Evolutionary conservation across 2,113 vertebrate species (phyloP).

Genomic region (Psilopogon haemacephalus): DNA sequence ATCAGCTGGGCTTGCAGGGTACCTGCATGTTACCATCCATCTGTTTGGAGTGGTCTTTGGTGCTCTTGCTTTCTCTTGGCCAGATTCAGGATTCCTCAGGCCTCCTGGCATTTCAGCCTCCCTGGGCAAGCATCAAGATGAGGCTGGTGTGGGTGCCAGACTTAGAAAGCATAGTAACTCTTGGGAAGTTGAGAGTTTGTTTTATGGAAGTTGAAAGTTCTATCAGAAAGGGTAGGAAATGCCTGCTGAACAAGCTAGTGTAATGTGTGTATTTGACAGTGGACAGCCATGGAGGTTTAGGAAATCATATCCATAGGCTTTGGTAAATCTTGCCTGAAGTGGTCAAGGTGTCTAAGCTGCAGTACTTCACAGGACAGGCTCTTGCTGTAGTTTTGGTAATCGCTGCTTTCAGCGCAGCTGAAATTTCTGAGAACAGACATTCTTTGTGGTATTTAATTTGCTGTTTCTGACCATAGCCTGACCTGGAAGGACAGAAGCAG

Average conservation of each 20-base stretch:
- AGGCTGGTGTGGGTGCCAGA: not conserved
- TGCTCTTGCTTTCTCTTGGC: not conserved
- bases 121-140: not conserved
- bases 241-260: not conserved
- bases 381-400: not conserved
- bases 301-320: not conserved
- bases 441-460: not conserved
- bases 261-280: not conserved
- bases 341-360: not conserved
- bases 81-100: not conserved
- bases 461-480: not conserved
- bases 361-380: not conserved
- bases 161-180: not conserved
- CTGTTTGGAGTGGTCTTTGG: accelerated
- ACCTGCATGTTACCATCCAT: accelerated
- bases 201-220: not conserved
- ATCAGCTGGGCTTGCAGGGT: not conserved
- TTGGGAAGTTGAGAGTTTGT: not conserved
- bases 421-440: not conserved
- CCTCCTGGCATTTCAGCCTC: not conserved
- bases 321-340: not conserved
- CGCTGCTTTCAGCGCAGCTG: not conserved
- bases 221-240: not conserved
- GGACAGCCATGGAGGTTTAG: not conserved
- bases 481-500: not conserved